phyloP scores from a whole-genome alignment of 2,797 vertebrate species.

The Melanotaenia nigrans region DNA sequence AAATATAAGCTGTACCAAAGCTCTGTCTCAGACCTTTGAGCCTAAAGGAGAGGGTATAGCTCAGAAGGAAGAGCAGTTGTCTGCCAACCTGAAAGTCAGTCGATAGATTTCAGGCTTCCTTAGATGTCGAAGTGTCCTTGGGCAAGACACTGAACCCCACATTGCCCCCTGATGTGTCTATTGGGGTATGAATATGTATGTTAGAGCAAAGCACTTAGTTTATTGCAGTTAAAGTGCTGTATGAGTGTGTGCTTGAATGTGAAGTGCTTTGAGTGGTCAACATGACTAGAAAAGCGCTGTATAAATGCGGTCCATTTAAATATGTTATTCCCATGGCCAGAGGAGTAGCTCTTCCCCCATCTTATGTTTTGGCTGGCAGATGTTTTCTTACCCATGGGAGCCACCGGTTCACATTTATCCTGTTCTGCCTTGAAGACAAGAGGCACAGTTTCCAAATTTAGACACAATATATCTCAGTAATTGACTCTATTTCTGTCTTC shows the following conservation, averaged over 20 bases:
- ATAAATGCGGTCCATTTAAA: background rate
- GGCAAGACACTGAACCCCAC: too few species aligned
- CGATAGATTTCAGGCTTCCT: too few species aligned
- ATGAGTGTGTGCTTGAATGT: too few species aligned
- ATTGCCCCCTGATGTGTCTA: too few species aligned
- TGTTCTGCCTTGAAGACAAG: conserved; percentile 51
- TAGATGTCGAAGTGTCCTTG: too few species aligned
- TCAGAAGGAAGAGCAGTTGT: too few species aligned
- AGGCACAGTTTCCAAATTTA: conserved; percentile 65
- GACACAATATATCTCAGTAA: conserved; percentile 53
- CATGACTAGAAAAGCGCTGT: too few species aligned
- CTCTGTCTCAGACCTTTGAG: conserved; percentile 47
- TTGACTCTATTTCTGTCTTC: conserved; percentile 51
- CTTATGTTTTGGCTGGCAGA: conserved; percentile 66
- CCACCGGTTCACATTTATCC: conserved; percentile 57
- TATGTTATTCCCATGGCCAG: conserved; percentile 41
- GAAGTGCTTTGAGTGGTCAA: too few species aligned
- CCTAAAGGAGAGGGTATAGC: background rate
- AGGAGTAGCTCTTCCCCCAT: conserved; percentile 21
- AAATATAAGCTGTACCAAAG: conserved; percentile 21
- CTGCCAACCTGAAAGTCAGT: too few species aligned
- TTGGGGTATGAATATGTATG: too few species aligned
- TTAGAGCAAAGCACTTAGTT: too few species aligned
- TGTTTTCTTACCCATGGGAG: conserved; percentile 63
- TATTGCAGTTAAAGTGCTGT: too few species aligned